Conservation (phyloP, 2,888 invertebrate species). For the Chrysolina americana region DNA sequence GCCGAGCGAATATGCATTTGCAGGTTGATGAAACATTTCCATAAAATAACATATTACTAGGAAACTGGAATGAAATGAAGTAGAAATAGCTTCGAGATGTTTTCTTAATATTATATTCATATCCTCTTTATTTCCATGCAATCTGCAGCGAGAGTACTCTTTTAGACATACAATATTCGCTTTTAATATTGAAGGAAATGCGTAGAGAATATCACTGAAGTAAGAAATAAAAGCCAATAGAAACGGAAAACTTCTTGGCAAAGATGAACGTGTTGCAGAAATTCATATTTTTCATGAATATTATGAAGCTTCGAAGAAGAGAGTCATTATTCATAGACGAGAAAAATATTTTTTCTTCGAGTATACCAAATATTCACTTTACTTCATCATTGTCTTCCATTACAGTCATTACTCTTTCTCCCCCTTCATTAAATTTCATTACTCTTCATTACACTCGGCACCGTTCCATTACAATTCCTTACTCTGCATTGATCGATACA, state of each 20-base stretch:
- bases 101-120: constrained; percentile 1
- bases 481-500: too few relatives aligned
- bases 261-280: too few relatives aligned
- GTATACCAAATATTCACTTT: too few relatives aligned
- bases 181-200: background rate
- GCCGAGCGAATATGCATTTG: background rate
- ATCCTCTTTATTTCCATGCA: background rate
- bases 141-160: background rate
- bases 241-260: background rate
- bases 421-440: too few relatives aligned
- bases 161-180: background rate
- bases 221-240: background rate
- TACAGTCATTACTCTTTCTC: too few relatives aligned
- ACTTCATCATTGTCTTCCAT: too few relatives aligned
- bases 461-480: too few relatives aligned
- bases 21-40: background rate
- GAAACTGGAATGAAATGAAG: background rate
- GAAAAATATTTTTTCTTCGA: too few relatives aligned
- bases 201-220: background rate
- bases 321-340: too few relatives aligned
- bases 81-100: background rate
- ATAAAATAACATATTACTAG: background rate
- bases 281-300: too few relatives aligned
- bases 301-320: too few relatives aligned
- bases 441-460: too few relatives aligned